A percentile compares a stretch with the other conserved stretches of the same genome.
phyloP scores from a whole-genome alignment of 2,888 invertebrate genomes.

The Blastobasis lacticolella region DNA sequence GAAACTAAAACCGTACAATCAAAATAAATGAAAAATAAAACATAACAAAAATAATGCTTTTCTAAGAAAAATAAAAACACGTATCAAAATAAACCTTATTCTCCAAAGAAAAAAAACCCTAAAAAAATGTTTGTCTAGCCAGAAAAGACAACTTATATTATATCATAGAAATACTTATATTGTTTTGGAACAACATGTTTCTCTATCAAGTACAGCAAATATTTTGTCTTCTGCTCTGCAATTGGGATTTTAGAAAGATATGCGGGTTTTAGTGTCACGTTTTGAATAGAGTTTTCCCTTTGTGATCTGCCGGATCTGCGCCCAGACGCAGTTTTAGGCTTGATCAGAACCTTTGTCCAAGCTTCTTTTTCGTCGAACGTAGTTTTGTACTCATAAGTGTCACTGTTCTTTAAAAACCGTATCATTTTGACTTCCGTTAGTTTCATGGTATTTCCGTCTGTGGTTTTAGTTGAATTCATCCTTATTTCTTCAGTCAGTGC shows the following conservation, averaged over 20 bases:
- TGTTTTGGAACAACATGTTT: constrained; percentile 1
- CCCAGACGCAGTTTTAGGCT: not conserved
- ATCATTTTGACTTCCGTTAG: constrained; percentile 12
- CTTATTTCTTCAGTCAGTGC: constrained; percentile 6
- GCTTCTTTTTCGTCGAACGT: not conserved
- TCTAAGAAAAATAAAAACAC: not conserved
- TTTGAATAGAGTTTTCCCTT: not conserved
- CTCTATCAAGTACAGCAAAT: not conserved
- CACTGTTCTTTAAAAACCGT: constrained; percentile 13
- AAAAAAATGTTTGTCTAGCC: not conserved
- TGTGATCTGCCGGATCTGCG: constrained; percentile 1
- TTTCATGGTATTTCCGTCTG: constrained; percentile 9
- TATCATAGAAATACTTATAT: constrained; percentile 2
- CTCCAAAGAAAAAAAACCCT: not conserved
- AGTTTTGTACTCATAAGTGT: constrained; percentile 13
- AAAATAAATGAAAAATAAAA: not conserved
- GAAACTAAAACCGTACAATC: not conserved
- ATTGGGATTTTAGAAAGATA: not conserved
- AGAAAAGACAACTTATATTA: not conserved
- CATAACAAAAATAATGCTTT: not conserved
- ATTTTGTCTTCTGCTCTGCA: not conserved
- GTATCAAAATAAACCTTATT: not conserved
- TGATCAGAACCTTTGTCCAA: constrained; percentile 5
- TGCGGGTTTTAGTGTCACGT: not conserved
- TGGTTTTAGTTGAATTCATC: constrained; percentile 12